Conservation (phyloP, 2,797 vertebrate genomes). For the Loris lydekkerianus region DNA sequence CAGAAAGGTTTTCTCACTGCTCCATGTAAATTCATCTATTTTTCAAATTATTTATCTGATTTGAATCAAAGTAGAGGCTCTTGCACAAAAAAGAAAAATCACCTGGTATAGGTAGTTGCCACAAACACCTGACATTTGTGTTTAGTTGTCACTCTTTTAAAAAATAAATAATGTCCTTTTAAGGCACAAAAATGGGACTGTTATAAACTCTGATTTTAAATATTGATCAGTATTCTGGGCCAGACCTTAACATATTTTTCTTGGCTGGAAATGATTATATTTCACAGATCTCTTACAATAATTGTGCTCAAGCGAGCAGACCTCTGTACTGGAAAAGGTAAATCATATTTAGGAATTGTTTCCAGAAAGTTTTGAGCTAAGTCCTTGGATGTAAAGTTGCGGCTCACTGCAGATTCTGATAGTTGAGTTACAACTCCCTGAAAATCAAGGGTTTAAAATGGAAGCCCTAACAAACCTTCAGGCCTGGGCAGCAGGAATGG, state of each 20-base stretch:
- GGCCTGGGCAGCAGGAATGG: constrained; percentile 88
- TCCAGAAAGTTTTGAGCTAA: constrained; percentile 66
- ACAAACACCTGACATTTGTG: constrained; percentile 53
- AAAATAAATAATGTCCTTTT: constrained; percentile 63
- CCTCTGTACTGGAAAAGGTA: constrained; percentile 75
- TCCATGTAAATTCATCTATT: constrained; percentile 49
- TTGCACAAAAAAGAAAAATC: constrained; percentile 4
- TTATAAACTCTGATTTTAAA: constrained; percentile 57
- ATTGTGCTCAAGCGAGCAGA: constrained; percentile 39
- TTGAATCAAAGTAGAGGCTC: background rate
- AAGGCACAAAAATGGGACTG: constrained; percentile 44
- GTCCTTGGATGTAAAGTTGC: constrained; percentile 84
- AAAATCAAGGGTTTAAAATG: constrained; percentile 87
- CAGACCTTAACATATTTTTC: background rate
- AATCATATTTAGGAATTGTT: constrained; percentile 69
- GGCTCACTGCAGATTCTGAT: constrained; percentile 84
- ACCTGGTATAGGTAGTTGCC: background rate
- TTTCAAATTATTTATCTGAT: constrained; percentile 54
- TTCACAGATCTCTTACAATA: constrained; percentile 24
- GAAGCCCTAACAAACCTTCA: constrained; percentile 89
- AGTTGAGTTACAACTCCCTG: constrained; percentile 87
- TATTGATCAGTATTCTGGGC: background rate
- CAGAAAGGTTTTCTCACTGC: constrained; percentile 43
- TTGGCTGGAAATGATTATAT: constrained; percentile 41
- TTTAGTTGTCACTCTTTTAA: constrained; percentile 46